Base-by-base conservation (phyloP, 2,113 vertebrate species). In the Dermatemys mawii region DNA sequence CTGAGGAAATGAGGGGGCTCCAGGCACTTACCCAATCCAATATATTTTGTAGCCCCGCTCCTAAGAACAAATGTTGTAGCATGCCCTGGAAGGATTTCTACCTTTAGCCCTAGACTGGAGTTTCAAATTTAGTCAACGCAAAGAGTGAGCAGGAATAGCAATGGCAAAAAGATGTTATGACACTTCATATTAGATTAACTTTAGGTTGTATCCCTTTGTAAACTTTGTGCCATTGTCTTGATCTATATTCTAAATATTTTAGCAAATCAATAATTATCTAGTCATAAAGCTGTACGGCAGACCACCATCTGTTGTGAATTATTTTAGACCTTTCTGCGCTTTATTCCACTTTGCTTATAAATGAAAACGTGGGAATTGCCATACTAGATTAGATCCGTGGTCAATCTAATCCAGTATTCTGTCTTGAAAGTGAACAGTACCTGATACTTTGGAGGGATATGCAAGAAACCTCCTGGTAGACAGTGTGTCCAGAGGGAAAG, bases 181-280 rank as follows among this genome's bases (percentile, higher is more conserved):
- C 90, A 94, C 44, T 79, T 93, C 92, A 93, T 83, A 89, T 80
- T 75, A 83, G 78, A 84, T 96, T 95, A 93, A 55, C 54, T 67
- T 92, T 92, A 75, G 49, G 93, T 91, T 88, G 54, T 90, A 83
- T 57, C 54, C 82, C 55, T 92, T 92, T 89, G 35, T 94, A 92
- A 93, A 90, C 67, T 50, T 51, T 55, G 24, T 81, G 19, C 89
- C 83, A 89, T 48, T 90, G 51, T 88, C 86, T 78, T 87, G 6
- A 27, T 87, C 75, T 17, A 67, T 46, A 48, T 49, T 93, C 73
- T n/a, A 63, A 92, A 79, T 63, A 85, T 76, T n/a, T 89, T 90
- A 19, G 14, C 79, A 91, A 55, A 41, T n/a, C 63, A 70, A 70
- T 16, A 29, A n/a, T 88, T 91, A 78, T 87, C 84, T 76, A 57